A percentile compares a stretch with the other conserved stretches of the same genome.
Evolutionary conservation across 2,113 vertebrate species (phyloP).

Genomic region (Butorides virescens): DNA sequence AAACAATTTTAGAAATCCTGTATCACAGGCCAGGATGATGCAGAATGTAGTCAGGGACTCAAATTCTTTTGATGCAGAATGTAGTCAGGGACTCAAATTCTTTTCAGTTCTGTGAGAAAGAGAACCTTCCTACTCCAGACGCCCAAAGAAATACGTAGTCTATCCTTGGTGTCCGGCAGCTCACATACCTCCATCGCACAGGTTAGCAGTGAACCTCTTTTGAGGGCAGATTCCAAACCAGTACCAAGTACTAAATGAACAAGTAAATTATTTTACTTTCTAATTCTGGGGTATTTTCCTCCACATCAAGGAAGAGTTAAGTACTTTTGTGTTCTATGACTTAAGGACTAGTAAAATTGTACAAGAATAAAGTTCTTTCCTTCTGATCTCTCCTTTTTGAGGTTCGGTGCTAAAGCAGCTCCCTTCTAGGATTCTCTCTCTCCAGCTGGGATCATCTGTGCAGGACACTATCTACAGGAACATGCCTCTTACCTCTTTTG

Average conservation of each 20-base stretch:
- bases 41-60: not conserved
- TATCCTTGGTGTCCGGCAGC: not conserved
- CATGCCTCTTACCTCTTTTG: not conserved
- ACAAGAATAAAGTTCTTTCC: not conserved
- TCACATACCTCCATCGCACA: not conserved
- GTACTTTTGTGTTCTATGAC: not conserved
- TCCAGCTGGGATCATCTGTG: not conserved
- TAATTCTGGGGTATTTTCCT: not conserved
- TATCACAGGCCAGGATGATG: not conserved
- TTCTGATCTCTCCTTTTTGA: not conserved
- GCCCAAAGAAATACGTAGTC: not conserved
- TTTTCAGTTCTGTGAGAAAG: not conserved
- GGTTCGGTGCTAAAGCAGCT: not conserved
- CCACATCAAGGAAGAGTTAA: not conserved
- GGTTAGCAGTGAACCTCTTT: not conserved
- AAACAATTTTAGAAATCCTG: not conserved
- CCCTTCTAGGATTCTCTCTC: not conserved
- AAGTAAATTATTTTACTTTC: not conserved
- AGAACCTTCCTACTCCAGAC: not conserved
- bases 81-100: not conserved
- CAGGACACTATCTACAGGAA: not conserved
- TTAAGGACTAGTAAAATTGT: not conserved
- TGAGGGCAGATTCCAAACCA: not conserved
- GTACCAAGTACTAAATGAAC: not conserved
- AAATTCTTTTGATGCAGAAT: not conserved